Conservation (phyloP, 92 coral and sea anemone species). For the Epizoanthus rinbou region DNA sequence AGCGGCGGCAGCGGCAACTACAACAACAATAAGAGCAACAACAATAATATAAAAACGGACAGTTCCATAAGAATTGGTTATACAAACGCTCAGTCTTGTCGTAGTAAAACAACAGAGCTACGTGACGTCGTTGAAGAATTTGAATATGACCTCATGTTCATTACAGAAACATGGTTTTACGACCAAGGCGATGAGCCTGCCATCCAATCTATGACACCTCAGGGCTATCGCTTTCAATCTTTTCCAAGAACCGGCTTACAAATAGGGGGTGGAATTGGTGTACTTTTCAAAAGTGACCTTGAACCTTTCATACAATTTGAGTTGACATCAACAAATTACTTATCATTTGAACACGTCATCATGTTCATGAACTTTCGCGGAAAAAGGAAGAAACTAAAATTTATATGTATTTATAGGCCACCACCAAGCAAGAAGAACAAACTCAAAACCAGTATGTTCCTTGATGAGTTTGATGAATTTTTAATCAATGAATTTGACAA, state of each 20-base stretch:
- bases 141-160: conserved; percentile 14
- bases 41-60: conserved; percentile 8
- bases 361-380: conserved; percentile 18
- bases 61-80: conserved; percentile 16
- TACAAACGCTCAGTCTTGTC: conserved; percentile 18
- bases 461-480: conserved; percentile 15
- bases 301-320: conserved; percentile 16
- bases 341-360: conserved; percentile 13
- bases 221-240: conserved; percentile 18
- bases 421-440: conserved; percentile 18
- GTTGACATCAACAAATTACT: conserved; percentile 16
- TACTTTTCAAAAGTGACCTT: conserved; percentile 16
- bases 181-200: conserved; percentile 14
- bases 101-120: conserved; percentile 17
- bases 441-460: conserved; percentile 17
- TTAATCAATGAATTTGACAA: conserved; percentile 15
- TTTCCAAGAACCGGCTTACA: conserved; percentile 16
- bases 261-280: conserved; percentile 19
- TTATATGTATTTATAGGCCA: conserved; percentile 15
- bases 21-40: conserved; percentile 17
- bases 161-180: conserved; percentile 9
- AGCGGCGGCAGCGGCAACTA: conserved; percentile 21
- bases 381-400: conserved; percentile 15
- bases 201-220: conserved; percentile 18
- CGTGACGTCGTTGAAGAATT: conserved; percentile 18